Base-by-base conservation (phyloP, 1,140 invertebrate species). In the Drosophila teissieri region DNA sequence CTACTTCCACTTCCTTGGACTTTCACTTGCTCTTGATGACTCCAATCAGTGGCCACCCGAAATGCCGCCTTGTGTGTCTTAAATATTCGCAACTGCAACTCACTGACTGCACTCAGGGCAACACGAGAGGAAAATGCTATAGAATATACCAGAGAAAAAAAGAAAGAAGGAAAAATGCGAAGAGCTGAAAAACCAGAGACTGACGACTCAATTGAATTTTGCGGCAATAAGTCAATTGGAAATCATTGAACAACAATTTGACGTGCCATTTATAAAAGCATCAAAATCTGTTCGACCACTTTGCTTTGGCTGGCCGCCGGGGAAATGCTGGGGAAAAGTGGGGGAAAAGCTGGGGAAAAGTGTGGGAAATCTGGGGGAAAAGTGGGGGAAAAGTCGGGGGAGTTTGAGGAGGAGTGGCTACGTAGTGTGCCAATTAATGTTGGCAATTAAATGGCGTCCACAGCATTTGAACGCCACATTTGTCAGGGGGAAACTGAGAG, bases 361-460 rank as follows among this genome's bases (percentile, higher is more conserved):
- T 5, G 0, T 6, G 15, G 12, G 37, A 44, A 31, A 37, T 7
- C 11, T 6, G 19, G 19, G 19, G 19, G 19, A 19, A 19, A 19
- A 19, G 19, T 19, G 19, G 12, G 31, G 22, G 11, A 11, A 37
- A 11, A 15, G 53, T n/a, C n/a, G 36, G 7, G 37, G n/a, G 36
- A 12, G 44, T 8, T 15, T 19, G 12, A 12, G 37, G 27, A 17
- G 11, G 15, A 19, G 2, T 19, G 11, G 31, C 37, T 46, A 14
- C n/a, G 63, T 68, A 68, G 62, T 69, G 65, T 46, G 48, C 65
- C 67, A 70, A 70, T 70, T 70, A 70, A 70, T 70, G 67, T 54
- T 46, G 63, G 34, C 64, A 70, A 70, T 70, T 70, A 70, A 70
- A 69, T 69, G 63, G 63, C 64, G 49, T 70, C 63, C 67, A 56